phyloP scores from a whole-genome alignment of 2,888 invertebrate genomes.

The Scaptomyza caliginosa region DNA sequence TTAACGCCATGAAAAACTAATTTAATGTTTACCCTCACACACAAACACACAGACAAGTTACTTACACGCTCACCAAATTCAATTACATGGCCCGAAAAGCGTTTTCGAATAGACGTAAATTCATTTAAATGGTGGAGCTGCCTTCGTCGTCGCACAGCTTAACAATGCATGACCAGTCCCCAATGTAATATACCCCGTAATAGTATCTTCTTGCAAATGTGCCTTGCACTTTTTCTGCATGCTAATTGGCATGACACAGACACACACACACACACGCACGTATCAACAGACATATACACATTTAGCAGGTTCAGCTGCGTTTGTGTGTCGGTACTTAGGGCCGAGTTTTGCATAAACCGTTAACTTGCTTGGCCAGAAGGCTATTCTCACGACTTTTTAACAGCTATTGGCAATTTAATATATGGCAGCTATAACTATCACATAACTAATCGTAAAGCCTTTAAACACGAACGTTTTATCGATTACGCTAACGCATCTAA shows the following conservation, averaged over 20 bases:
- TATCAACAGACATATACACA: neutral
- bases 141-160: constrained; percentile 36
- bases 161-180: constrained; percentile 70
- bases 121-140: constrained; percentile 69
- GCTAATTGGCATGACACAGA: constrained; percentile 64
- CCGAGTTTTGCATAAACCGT: constrained; percentile 65
- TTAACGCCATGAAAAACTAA: constrained; percentile 80
- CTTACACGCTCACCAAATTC: constrained; percentile 50
- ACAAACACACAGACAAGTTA: constrained; percentile 10
- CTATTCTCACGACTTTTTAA: constrained; percentile 62
- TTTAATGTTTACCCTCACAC: constrained; percentile 70
- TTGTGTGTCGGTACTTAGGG: constrained; percentile 25
- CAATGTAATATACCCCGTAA: constrained; percentile 50
- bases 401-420: constrained; percentile 47
- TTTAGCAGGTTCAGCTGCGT: neutral
- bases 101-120: constrained; percentile 54
- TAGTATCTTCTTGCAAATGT: constrained; percentile 56
- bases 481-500: constrained; percentile 28
- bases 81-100: constrained; percentile 67
- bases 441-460: constrained; percentile 45
- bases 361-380: constrained; percentile 34
- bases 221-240: constrained; percentile 72
- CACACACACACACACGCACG: neutral
- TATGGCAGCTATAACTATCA: constrained; percentile 71
- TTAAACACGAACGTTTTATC: constrained; percentile 54